phyloP scores from a whole-genome alignment of 64 coral and sea anemone genomes.

The Pocillopora verrucosa region DNA sequence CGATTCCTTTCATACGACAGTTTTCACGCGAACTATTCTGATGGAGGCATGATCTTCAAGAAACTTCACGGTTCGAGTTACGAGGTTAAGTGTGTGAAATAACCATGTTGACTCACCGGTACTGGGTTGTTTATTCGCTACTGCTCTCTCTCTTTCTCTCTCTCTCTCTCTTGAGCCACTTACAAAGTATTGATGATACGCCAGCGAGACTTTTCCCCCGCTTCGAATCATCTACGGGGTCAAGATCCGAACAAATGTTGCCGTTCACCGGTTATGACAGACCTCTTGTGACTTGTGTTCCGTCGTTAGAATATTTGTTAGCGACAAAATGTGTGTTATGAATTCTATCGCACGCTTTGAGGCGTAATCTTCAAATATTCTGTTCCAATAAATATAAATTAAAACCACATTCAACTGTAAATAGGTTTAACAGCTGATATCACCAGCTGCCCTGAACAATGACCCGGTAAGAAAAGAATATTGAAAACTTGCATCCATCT shows the following conservation, averaged over 20 bases:
- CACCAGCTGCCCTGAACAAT: conserved; percentile 83
- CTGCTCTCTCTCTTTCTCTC: background rate
- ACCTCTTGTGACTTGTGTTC: conserved; percentile 46
- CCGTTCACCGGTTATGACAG: conserved; percentile 20
- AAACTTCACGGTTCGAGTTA: background rate
- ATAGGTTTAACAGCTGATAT: conserved; percentile 78
- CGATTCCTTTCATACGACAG: conserved; percentile 1
- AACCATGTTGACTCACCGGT: conserved; percentile 48
- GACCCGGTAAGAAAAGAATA: conserved; percentile 70
- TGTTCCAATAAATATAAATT: conserved; percentile 76
- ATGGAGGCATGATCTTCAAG: background rate
- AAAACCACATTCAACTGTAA: conserved; percentile 90
- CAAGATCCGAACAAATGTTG: conserved; percentile 74
- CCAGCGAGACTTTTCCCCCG: conserved; percentile 13
- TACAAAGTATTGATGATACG: conserved; percentile 12
- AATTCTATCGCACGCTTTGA: conserved; percentile 80
- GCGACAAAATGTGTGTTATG: conserved; percentile 43
- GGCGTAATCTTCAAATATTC: conserved; percentile 68
- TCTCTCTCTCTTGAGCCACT: conserved; percentile 11
- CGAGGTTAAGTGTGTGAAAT: conserved; percentile 31
- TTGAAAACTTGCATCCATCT: conserved; percentile 80
- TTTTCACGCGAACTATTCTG: background rate
- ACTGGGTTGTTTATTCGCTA: conserved; percentile 26
- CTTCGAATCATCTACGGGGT: conserved; percentile 46
- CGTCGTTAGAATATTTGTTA: conserved; percentile 59